Evolutionary conservation across 2,113 vertebrate genomes (phyloP).

Genomic region (Mormoops blainvillei): DNA sequence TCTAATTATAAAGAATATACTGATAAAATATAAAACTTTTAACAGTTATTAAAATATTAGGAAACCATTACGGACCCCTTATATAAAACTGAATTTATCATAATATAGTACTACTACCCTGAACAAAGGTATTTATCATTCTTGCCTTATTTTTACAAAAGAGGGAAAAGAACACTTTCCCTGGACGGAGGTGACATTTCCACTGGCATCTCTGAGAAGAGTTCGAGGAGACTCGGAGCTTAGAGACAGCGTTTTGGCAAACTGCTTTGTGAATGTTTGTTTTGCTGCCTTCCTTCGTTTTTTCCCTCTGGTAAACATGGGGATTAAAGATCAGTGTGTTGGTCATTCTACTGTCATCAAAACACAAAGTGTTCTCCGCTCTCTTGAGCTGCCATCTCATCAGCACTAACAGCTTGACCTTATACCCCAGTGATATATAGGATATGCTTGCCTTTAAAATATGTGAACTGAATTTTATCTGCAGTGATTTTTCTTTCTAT

Average conservation of each 20-base stretch:
- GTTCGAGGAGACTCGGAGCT: not conserved
- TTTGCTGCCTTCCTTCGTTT: conserved; percentile 12
- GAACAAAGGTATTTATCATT: not conserved
- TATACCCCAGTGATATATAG: not conserved
- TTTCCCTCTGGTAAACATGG: conserved; percentile 39
- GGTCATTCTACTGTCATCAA: conserved; percentile 47
- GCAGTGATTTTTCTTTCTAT: conserved; percentile 55
- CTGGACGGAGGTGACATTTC: not conserved
- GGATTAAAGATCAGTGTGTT: conserved; percentile 50
- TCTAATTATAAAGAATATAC: not conserved
- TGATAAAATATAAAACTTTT: not conserved
- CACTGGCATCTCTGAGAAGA: not conserved
- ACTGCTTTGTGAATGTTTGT: not conserved
- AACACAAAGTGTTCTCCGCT: conserved; percentile 60
- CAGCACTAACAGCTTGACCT: conserved; percentile 59
- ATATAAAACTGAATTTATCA: not conserved
- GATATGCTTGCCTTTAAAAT: conserved; percentile 45
- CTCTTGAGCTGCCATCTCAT: conserved; percentile 47
- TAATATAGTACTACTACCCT: not conserved
- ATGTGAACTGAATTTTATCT: conserved; percentile 47
- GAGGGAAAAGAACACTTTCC: not conserved
- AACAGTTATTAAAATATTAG: not conserved
- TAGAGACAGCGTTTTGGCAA: not conserved
- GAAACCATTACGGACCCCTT: not conserved
- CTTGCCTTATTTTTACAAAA: not conserved